Evolutionary conservation across 2,113 vertebrate species (phyloP).

Genomic region (Hippocampus abdominalis): DNA sequence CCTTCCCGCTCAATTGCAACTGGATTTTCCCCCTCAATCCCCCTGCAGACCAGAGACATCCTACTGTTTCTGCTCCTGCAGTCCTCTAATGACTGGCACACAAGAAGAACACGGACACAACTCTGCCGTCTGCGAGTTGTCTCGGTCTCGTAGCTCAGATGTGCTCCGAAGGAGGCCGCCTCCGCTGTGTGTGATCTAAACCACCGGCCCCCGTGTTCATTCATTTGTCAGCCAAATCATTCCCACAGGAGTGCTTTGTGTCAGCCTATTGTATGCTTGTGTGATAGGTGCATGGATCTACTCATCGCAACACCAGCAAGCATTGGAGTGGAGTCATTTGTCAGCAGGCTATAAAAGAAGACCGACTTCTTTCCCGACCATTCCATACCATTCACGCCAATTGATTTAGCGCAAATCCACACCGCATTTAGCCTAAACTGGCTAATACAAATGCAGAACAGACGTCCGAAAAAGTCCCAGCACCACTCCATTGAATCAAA

Average conservation of each 20-base stretch:
- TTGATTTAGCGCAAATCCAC: not conserved
- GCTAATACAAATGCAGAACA: not conserved
- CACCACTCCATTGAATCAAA: not conserved
- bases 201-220: conserved; percentile 47
- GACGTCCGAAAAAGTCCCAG: not conserved
- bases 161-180: conserved; percentile 60
- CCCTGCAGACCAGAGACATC: conserved; percentile 39
- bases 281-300: not conserved
- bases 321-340: conserved; percentile 29
- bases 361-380: not conserved
- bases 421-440: not conserved
- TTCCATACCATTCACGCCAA: not conserved
- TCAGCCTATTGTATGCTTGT: conserved; percentile 21
- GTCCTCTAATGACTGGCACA: conserved; percentile 55
- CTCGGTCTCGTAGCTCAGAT: conserved; percentile 54
- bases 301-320: conserved; percentile 29
- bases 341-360: not conserved
- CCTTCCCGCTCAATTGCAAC: conserved; percentile 44
- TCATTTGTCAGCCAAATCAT: conserved; percentile 63
- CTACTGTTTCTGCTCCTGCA: conserved; percentile 44
- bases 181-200: conserved; percentile 61
- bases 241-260: conserved; percentile 38
- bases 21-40: conserved; percentile 6
- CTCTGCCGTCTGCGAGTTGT: conserved; percentile 26
- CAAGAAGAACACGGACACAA: conserved; percentile 29